These are phyloP conservation scores for Coptodon rendalli DNA, from an alignment of 2,113 vertebrate genomes.

Conservation along the genomic window DNA sequence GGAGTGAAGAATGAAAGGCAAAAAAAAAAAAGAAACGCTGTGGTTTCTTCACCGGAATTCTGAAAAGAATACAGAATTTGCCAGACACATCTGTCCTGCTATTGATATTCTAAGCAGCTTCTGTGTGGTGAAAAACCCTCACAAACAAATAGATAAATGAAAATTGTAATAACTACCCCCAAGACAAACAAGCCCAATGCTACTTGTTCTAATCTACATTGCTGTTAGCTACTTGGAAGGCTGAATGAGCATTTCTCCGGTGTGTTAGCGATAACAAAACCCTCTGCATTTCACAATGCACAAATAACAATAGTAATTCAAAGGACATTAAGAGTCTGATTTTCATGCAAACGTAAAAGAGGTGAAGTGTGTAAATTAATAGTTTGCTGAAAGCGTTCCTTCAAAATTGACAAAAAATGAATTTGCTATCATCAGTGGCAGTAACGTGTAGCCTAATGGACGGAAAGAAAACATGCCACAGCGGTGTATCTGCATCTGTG, in stretches of 20 bases:
- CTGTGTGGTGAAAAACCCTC: constrained; percentile 12
- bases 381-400: constrained; percentile 19
- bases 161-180: constrained; percentile 31
- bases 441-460: not conserved
- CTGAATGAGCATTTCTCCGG: constrained; percentile 18
- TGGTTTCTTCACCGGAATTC: constrained; percentile 17
- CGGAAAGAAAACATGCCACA: constrained; percentile 6
- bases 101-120: constrained; percentile 57
- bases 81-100: not conserved
- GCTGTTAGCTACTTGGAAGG: not conserved
- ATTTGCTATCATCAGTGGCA: not conserved
- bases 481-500: not conserved
- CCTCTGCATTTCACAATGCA: not conserved
- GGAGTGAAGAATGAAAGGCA: constrained; percentile 25
- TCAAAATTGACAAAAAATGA: constrained; percentile 13
- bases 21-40: not conserved
- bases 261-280: constrained; percentile 11
- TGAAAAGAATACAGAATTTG: constrained; percentile 37
- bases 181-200: not conserved
- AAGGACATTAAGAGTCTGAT: not conserved
- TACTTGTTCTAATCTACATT: constrained; percentile 17
- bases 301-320: constrained; percentile 8
- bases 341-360: not conserved
- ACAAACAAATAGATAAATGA: constrained; percentile 46
- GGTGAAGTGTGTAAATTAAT: constrained; percentile 18